Evolutionary conservation across 92 coral and sea anemone genomes (phyloP), one percentile per base, ranked within the genome.

Genomic region (Bergia puertoricense): DNA sequence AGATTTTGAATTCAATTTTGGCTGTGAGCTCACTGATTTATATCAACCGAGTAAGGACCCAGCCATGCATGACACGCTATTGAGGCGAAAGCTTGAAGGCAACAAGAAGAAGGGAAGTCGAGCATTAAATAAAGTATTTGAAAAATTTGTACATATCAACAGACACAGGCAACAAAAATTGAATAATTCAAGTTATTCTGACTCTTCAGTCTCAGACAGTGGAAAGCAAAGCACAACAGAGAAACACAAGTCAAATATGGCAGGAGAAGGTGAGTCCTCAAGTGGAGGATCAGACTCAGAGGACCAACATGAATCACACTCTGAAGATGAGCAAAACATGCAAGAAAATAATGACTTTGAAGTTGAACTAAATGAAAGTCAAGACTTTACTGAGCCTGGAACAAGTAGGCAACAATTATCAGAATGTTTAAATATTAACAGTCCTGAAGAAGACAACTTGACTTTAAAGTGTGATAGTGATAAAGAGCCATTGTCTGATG

Each of bases 1-100:
- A 54, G 99, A 97, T 85, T 93, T 90, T 44, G 83, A 88, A 40
- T 88, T 82, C 79, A 97, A 97, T 80, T 97, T 95, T 91, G 99
- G 99, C 2, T 93, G 98, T 46, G 91, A 81, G 82, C 92, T 97
- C 50, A 92, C 98, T 5, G 99, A 97, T 76, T 86, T 83, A 11
- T 97, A 71, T 79, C 62, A 41, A 36, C 44, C 96, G 18, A 86
- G 91, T 6, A 82, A 88, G 16, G 98, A 97, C 90, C 99, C 99
- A 40, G 98, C 99, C 3, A 57, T 95, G 80, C 51, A 85, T 57
- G 93, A 90, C 72, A 2, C 56, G 2, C 73, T 22, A 16, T 93
- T 97, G 15, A 91, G 89, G 22, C 76, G 67, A 54, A 93, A 95
- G 77, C 88, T 97, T 50, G 97, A 95, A 7, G 87, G 88, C 40